Percentiles rank a stretch among this genome's conserved stretches.
These are phyloP conservation scores for Pagrus major DNA, from an alignment of 2,113 vertebrate genomes.

Conservation along the genomic window DNA sequence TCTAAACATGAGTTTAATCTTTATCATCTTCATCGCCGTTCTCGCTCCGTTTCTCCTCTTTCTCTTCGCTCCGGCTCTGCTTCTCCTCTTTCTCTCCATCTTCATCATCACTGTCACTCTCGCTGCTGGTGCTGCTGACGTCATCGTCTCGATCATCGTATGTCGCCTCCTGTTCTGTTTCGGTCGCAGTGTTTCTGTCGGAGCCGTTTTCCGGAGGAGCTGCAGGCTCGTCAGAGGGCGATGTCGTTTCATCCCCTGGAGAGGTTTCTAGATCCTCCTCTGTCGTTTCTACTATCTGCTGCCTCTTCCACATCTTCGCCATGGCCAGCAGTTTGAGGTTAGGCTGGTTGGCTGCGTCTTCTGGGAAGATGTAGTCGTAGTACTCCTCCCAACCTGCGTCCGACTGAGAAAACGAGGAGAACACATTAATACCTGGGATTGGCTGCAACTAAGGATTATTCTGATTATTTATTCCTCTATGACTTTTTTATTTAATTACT, in stretches of 20 bases:
- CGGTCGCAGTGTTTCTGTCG: not conserved
- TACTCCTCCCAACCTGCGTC: constrained; percentile 99
- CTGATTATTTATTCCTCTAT: not conserved
- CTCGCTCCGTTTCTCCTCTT: constrained; percentile 23
- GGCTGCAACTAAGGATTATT: not conserved
- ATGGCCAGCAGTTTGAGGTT: constrained; percentile 98
- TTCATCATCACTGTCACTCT: constrained; percentile 25
- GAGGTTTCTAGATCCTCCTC: constrained; percentile 27
- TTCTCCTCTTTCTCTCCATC: constrained; percentile 34
- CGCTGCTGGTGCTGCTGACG: constrained; percentile 42
- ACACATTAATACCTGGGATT: not conserved
- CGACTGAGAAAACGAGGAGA: constrained; percentile 81
- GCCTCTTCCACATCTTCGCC: constrained; percentile 99
- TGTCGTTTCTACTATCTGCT: constrained; percentile 85
- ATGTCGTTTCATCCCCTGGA: constrained; percentile 64
- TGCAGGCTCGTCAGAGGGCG: rapidly evolving
- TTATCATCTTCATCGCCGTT: constrained; percentile 24
- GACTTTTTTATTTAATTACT: too few species aligned
- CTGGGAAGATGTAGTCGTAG: constrained; percentile 99
- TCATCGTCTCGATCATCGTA: constrained; percentile 56
- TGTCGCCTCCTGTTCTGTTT: not conserved
- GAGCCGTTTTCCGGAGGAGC: not conserved
- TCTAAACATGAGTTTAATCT: constrained; percentile 26
- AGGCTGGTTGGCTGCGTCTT: constrained; percentile 97
- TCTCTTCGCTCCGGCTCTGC: too few species aligned